Evolutionary conservation across 2,113 vertebrate species (phyloP).

Genomic region (Corythoichthys haematopterus): DNA sequence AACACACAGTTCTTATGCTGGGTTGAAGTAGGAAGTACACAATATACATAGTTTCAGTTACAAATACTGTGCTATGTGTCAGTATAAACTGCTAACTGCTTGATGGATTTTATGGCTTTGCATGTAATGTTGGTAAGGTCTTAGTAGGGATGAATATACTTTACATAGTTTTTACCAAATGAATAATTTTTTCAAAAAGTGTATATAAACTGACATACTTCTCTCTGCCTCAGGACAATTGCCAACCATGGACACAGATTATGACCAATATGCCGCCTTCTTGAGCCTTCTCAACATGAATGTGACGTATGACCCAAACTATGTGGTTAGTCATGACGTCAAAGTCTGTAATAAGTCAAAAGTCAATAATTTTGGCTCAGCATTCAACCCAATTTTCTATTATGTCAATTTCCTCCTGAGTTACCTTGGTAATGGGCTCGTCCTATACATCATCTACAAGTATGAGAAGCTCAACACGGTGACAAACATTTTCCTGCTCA

Average conservation of each 20-base stretch:
- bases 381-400: constrained; percentile 66
- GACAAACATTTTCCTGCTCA: constrained; percentile 75
- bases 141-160: neutral
- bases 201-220: constrained; percentile 1
- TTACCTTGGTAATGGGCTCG: constrained; percentile 69
- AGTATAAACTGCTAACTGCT: neutral
- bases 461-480: constrained; percentile 70
- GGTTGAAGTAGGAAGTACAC: neutral
- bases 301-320: constrained; percentile 3
- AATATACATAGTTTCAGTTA: neutral
- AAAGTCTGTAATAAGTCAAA: constrained; percentile 26
- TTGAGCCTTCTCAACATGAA: fast-evolving
- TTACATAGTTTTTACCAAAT: neutral
- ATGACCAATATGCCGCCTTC: fast-evolving
- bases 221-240: constrained; percentile 23
- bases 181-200: neutral
- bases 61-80: neutral
- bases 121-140: neutral
- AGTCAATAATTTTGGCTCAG: constrained; percentile 53
- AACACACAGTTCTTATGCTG: neutral
- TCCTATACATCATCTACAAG: constrained; percentile 69
- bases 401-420: constrained; percentile 67
- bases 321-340: constrained; percentile 17
- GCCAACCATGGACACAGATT: constrained; percentile 15
- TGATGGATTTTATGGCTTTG: neutral